Evolutionary conservation across 2,888 invertebrate genomes (phyloP).

Genomic region (Atethmia centrago): DNA sequence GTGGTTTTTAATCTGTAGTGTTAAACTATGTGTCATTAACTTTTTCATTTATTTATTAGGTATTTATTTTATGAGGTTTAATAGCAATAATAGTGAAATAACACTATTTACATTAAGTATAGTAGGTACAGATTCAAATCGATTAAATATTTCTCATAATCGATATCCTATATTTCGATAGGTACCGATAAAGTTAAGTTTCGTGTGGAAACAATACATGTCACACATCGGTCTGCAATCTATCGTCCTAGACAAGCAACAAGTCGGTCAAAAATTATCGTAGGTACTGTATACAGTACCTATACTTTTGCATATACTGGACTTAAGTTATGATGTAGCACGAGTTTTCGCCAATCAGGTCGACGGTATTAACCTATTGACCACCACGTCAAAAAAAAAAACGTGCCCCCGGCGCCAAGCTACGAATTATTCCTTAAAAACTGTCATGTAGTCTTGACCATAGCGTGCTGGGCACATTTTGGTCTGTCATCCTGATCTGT

Average conservation of each 20-base stretch:
- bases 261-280: neutral
- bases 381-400: too few relatives aligned
- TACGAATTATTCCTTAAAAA: too few relatives aligned
- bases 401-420: too few relatives aligned
- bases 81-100: constrained; percentile 19
- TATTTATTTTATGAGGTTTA: constrained; percentile 6
- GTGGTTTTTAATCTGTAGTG: neutral
- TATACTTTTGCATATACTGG: neutral
- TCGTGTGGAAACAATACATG: neutral
- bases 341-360: neutral
- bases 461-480: too few relatives aligned
- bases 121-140: constrained; percentile 10
- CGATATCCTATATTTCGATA: neutral
- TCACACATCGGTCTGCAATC: neutral
- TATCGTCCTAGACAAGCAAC: neutral
- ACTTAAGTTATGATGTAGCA: neutral
- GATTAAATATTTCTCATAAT: constrained; percentile 18
- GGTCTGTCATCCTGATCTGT: too few relatives aligned
- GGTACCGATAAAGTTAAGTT: neutral
- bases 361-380: too few relatives aligned
- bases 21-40: neutral
- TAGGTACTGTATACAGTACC: too few relatives aligned
- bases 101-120: constrained; percentile 18
- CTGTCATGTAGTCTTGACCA: too few relatives aligned
- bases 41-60: neutral